Percentiles rank a stretch among this genome's conserved stretches.
Conservation (phyloP, 1,140 invertebrate genomes). For the Ostrea edulis region DNA sequence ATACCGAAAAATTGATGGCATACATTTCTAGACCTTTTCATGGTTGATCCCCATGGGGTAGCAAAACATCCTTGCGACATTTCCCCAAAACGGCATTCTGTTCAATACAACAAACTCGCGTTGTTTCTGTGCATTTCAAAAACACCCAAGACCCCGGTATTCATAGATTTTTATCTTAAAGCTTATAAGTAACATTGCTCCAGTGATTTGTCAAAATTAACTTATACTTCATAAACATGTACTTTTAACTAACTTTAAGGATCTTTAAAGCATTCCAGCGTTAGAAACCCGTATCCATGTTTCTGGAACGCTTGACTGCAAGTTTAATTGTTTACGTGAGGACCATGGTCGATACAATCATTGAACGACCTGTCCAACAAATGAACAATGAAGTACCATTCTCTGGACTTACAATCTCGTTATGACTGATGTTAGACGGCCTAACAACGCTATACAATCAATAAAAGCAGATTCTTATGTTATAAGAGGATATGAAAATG, state of each 20-base stretch:
- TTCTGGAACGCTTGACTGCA: neutral
- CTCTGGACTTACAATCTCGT: slow-evolving; percentile 13
- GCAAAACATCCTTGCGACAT: neutral
- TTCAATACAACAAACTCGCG: no score
- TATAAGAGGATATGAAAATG: slow-evolving; percentile 37
- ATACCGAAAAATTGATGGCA: neutral
- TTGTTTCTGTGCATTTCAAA: no score
- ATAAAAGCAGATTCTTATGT: slow-evolving; percentile 31
- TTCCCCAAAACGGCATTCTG: no score
- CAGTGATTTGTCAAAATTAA: no score
- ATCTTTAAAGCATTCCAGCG: neutral
- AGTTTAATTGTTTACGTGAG: slow-evolving; percentile 22
- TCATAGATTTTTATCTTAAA: no score
- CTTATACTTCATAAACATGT: no score
- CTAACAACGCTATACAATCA: neutral
- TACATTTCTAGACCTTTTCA: neutral
- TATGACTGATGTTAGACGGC: neutral
- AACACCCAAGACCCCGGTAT: no score
- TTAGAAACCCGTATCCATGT: neutral
- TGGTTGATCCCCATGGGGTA: neutral
- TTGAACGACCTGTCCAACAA: slow-evolving; percentile 12
- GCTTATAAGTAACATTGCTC: no score
- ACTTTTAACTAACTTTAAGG: no score
- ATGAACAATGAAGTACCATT: slow-evolving; percentile 26
- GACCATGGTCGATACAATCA: slow-evolving; percentile 3